Evolutionary conservation across 2,888 invertebrate genomes (phyloP).

Genomic region (Cactoblastis cactorum): DNA sequence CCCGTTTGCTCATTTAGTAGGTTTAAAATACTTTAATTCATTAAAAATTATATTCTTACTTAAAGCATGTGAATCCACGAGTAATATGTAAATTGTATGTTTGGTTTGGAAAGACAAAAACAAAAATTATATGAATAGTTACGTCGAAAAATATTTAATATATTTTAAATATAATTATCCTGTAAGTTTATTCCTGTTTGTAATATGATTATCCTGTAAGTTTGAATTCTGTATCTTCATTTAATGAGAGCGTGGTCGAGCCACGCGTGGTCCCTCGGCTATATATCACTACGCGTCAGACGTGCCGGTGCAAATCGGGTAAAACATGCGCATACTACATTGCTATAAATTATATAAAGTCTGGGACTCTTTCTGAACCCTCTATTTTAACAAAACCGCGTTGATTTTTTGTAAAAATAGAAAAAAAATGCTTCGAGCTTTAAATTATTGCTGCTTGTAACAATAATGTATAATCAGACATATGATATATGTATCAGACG

Average conservation of each 20-base stretch:
- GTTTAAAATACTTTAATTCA: too few species aligned
- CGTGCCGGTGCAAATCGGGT: conserved; percentile 12
- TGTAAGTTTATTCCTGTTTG: background rate
- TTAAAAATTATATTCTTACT: too few species aligned
- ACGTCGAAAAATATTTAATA: too few species aligned
- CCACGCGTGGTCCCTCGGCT: background rate
- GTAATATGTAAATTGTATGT: too few species aligned
- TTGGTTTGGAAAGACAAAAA: too few species aligned
- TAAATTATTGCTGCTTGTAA: too few species aligned
- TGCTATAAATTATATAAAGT: conserved; percentile 12
- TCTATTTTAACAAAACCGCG: conserved; percentile 9
- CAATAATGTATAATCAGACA: too few species aligned
- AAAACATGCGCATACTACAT: conserved; percentile 13
- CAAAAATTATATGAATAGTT: too few species aligned
- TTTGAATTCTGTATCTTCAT: background rate
- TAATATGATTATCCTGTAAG: background rate
- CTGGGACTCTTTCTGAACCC: conserved; percentile 4
- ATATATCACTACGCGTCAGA: conserved; percentile 11
- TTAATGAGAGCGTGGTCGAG: background rate
- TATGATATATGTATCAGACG: too few species aligned
- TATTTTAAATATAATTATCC: too few species aligned
- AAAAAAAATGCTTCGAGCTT: conserved; percentile 1
- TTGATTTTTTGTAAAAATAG: background rate
- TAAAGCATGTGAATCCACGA: too few species aligned
- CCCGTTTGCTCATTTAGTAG: too few species aligned